Conservation (phyloP, 2,113 vertebrate genomes). For the Myotis lucifugus region DNA sequence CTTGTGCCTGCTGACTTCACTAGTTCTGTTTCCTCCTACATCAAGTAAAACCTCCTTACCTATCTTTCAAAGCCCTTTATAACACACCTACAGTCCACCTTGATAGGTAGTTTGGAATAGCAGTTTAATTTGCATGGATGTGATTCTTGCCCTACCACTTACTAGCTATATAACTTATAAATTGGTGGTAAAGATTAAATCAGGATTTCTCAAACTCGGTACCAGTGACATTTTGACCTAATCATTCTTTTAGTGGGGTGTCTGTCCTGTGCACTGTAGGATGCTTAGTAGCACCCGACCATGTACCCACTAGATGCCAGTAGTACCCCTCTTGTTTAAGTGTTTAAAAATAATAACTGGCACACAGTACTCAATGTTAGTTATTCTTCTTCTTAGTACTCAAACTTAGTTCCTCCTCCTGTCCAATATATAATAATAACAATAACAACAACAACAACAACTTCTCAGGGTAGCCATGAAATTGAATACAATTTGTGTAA, state of each 20-base stretch:
- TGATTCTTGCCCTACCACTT: background rate
- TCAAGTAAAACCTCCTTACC: background rate
- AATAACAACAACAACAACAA: background rate
- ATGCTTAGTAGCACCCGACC: conserved; percentile 27
- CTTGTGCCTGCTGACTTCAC: background rate
- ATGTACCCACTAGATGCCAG: conserved; percentile 58
- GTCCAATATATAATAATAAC: background rate
- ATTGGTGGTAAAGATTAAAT: background rate
- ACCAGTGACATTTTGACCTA: background rate
- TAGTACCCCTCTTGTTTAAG: background rate
- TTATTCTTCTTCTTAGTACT: conserved; percentile 19
- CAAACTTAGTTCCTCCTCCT: conserved; percentile 25
- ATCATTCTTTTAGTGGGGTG: background rate
- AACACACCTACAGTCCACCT: background rate
- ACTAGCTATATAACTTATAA: background rate
- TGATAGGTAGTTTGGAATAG: background rate
- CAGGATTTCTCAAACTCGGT: background rate
- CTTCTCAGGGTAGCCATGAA: conserved; percentile 13
- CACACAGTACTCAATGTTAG: background rate
- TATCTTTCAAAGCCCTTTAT: background rate
- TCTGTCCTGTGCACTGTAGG: background rate
- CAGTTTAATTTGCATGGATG: background rate
- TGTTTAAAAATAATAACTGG: conserved; percentile 44
- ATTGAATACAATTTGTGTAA: conserved; percentile 25
- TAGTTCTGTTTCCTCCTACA: background rate